phyloP scores from a whole-genome alignment of 1,140 invertebrate genomes.

The Drosophila oshimai region DNA sequence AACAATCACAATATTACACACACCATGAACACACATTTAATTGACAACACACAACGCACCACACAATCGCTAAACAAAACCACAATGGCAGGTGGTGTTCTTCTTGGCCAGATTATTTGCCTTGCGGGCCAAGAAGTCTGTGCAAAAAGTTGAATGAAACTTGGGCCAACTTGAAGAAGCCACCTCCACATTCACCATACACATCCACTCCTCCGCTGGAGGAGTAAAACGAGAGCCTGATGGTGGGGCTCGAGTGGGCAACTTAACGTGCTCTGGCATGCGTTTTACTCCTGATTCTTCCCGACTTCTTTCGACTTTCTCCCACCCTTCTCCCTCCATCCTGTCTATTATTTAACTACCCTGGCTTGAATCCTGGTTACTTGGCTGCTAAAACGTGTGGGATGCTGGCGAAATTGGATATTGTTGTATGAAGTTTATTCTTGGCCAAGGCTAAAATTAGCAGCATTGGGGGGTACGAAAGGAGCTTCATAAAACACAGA shows the following conservation, averaged over 20 bases:
- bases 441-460: conserved; percentile 13
- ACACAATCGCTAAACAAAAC: neutral
- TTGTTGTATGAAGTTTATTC: conserved; percentile 2
- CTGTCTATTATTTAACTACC: too few relatives aligned
- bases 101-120: conserved; percentile 22
- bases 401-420: conserved; percentile 2
- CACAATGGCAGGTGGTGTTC: conserved; percentile 9
- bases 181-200: too few relatives aligned
- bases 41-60: conserved; percentile 19
- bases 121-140: conserved; percentile 27
- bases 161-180: conserved; percentile 13
- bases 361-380: neutral
- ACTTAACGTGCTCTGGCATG: conserved; percentile 41
- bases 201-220: neutral
- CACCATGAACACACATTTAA: conserved; percentile 2
- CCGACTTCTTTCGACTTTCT: neutral
- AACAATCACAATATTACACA: conserved; percentile 15
- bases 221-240: neutral
- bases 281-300: neutral
- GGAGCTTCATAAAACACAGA: neutral
- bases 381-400: neutral
- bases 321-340: neutral
- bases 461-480: neutral
- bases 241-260: conserved; percentile 27
- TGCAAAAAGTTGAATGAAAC: conserved; percentile 44